Evolutionary conservation across 2,888 invertebrate genomes (phyloP).

Genomic region (Mayetiola destructor): DNA sequence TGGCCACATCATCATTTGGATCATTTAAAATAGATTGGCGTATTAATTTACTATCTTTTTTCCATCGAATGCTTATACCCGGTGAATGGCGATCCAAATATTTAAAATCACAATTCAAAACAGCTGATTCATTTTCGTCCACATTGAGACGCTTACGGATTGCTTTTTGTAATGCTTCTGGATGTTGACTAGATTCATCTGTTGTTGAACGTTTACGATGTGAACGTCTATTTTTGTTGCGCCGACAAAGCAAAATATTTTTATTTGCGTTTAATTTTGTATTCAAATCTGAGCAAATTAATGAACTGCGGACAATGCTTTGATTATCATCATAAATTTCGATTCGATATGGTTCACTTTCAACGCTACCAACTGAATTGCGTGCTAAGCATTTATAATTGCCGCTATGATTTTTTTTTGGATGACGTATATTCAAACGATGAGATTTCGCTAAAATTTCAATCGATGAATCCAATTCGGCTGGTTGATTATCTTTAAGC

Average conservation of each 20-base stretch:
- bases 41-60: constrained; percentile 46
- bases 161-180: not conserved
- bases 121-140: constrained; percentile 50
- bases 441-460: no score
- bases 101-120: constrained; percentile 42
- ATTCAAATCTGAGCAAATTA: not conserved
- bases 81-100: not conserved
- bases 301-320: not conserved
- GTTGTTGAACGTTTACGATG: not conserved
- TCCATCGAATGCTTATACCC: constrained; percentile 41
- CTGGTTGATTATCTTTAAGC: constrained; percentile 46
- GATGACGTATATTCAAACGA: constrained; percentile 29
- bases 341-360: constrained; percentile 25
- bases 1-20: constrained; percentile 22
- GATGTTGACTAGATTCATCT: not conserved
- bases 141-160: constrained; percentile 31
- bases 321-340: not conserved
- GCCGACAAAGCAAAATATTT: constrained; percentile 29
- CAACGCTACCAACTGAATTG: constrained; percentile 47
- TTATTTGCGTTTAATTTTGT: not conserved
- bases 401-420: constrained; percentile 43
- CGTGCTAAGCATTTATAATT: constrained; percentile 56
- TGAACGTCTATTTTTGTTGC: constrained; percentile 27
- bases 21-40: constrained; percentile 26
- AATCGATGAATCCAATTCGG: constrained; percentile 42